phyloP scores from a whole-genome alignment of 2,888 invertebrate species.

The Tyria jacobaeae region DNA sequence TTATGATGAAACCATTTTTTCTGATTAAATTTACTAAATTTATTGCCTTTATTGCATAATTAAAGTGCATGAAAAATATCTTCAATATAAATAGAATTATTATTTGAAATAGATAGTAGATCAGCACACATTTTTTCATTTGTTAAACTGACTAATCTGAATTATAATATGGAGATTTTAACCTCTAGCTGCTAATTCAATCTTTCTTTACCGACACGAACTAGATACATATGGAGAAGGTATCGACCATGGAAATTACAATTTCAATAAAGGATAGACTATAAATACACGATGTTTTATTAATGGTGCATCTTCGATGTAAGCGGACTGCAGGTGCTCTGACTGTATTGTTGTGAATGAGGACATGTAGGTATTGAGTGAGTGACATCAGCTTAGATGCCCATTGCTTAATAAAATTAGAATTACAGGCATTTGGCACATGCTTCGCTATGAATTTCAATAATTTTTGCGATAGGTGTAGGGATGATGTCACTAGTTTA shows the following conservation, averaged over 20 bases:
- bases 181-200: constrained; percentile 57
- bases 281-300: constrained; percentile 61
- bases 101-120: background rate
- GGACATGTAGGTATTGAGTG: constrained; percentile 11
- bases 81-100: background rate
- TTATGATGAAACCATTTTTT: background rate
- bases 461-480: constrained; percentile 11
- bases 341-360: constrained; percentile 21
- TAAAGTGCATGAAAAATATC: background rate
- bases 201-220: constrained; percentile 48
- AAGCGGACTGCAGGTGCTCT: constrained; percentile 14
- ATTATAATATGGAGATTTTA: constrained; percentile 38
- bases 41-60: background rate
- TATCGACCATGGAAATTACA: constrained; percentile 40
- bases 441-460: constrained; percentile 36
- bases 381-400: constrained; percentile 36
- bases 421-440: constrained; percentile 41
- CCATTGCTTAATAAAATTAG: constrained; percentile 15
- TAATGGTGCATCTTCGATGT: constrained; percentile 47
- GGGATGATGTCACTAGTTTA: background rate
- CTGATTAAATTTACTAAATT: background rate
- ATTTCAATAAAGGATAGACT: constrained; percentile 51
- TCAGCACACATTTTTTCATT: background rate
- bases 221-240: constrained; percentile 52
- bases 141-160: background rate